Percentiles rank a stretch among this genome's conserved stretches.
Evolutionary conservation across 2,888 invertebrate genomes (phyloP).

Genomic region (Brachyptera risi): DNA sequence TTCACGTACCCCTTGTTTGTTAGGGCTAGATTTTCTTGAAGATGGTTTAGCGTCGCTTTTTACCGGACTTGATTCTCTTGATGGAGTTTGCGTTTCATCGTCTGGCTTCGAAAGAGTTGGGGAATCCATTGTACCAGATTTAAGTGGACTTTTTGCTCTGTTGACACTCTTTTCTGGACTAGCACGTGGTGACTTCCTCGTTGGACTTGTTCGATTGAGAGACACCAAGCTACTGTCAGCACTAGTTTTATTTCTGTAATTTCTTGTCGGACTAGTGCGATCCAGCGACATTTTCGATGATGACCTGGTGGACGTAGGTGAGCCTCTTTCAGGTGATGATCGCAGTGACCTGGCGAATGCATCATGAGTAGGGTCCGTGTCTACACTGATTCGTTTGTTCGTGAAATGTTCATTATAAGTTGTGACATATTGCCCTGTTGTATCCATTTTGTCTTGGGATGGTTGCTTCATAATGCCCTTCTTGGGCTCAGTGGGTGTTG

Average conservation of each 20-base stretch:
- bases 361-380: conserved; percentile 68
- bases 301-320: conserved; percentile 40
- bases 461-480: conserved; percentile 34
- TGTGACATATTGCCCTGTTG: conserved; percentile 52
- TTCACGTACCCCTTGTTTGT: conserved; percentile 14
- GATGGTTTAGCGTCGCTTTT: conserved; percentile 1
- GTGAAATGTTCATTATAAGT: conserved; percentile 58
- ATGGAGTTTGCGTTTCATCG: conserved; percentile 17
- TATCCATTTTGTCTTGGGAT: conserved; percentile 6
- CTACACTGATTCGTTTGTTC: conserved; percentile 53
- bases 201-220: conserved; percentile 36
- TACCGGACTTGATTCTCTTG: not conserved
- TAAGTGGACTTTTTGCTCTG: conserved; percentile 32
- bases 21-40: conserved; percentile 24
- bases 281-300: conserved; percentile 41
- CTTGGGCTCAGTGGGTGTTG: conserved; percentile 41
- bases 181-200: conserved; percentile 32
- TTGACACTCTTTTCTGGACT: conserved; percentile 32
- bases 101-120: conserved; percentile 28
- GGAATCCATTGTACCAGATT: conserved; percentile 19
- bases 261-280: conserved; percentile 29
- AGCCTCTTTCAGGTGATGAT: conserved; percentile 50
- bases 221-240: conserved; percentile 33
- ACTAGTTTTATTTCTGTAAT: conserved; percentile 29
- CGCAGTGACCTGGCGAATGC: conserved; percentile 71